Base-by-base conservation (phyloP, 1,140 invertebrate genomes). In the Anagrus nilaparvatae region DNA sequence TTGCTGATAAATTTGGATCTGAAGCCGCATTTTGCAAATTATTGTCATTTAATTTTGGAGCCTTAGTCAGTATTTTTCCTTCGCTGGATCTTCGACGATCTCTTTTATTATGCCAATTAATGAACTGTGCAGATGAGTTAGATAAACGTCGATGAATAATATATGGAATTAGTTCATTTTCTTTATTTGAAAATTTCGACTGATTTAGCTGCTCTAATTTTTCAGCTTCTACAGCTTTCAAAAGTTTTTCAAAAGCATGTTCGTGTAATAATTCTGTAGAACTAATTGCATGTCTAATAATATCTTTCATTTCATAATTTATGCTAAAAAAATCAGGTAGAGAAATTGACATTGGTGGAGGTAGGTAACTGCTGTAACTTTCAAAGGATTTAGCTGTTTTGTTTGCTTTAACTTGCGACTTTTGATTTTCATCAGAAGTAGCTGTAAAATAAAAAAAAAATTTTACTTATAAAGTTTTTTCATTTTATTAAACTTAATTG, bases 241-340 rank as follows among this genome's bases (percentile, higher is more conserved):
- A 83, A 49, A 87, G 82, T 17, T 83, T 67, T 9, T 79, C 79
- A 79, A 87, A 84, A 3, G 82, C 81, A 16, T 74, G 71, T 54
- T 87, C 84, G 51, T 86, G 83, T 3, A 89, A 65, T 6, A 87
- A 63, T 55, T 87, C 84, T 0, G 82, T 84, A 0, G 84, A 87
- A 54, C 84, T 87, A 6, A 84, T 80, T 0, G 83, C 82, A 46
- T 79, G 73, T 7, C 82, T 74, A 9, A 83, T 54, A 3, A 60
- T 47, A 43, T 67, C 59, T 3, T 67, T 48, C 2, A 71, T 44
- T 28, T 63, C 51, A 35, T 65, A 58, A 27, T 65, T 59, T 1
- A 58, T 49, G 39, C 70, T 74, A 49, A 79, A 75, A 30, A 87
- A 57, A 57, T 87, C 84, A 0, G 85, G 85, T 3, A 84, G 75